Evolutionary conservation across 2,888 invertebrate genomes (phyloP).

Genomic region (Mythimna pallens): DNA sequence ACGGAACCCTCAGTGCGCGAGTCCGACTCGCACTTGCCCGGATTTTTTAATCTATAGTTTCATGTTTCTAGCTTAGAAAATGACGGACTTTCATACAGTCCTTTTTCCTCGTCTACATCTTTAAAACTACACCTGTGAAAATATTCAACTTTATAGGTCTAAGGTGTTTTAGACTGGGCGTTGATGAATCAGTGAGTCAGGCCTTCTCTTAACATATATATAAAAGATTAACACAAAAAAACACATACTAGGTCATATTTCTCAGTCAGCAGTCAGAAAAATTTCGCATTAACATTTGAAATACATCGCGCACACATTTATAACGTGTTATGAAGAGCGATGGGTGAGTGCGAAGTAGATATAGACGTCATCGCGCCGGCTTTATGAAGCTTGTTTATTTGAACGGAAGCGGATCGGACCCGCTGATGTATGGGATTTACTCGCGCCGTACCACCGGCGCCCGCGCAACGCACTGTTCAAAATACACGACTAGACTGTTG

Average conservation of each 20-base stretch:
- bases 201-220: neutral
- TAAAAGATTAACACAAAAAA: neutral
- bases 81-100: too few species aligned
- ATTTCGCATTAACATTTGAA: slow-evolving; percentile 38
- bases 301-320: slow-evolving; percentile 59
- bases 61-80: too few species aligned
- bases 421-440: slow-evolving; percentile 65
- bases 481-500: slow-evolving; percentile 26
- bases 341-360: slow-evolving; percentile 65
- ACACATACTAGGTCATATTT: slow-evolving; percentile 39
- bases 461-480: slow-evolving; percentile 33
- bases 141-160: too few species aligned
- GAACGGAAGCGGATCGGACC: slow-evolving; percentile 63
- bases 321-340: slow-evolving; percentile 61
- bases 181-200: too few species aligned
- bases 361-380: slow-evolving; percentile 67
- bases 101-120: too few species aligned
- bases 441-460: slow-evolving; percentile 48
- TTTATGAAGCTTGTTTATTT: slow-evolving; percentile 71
- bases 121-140: too few species aligned
- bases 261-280: slow-evolving; percentile 49
- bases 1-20: too few species aligned
- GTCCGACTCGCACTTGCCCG: too few species aligned
- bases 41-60: too few species aligned
- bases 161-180: too few species aligned